Evolutionary conservation across 2,113 vertebrate species (phyloP).

Genomic region (Symphodus melops): DNA sequence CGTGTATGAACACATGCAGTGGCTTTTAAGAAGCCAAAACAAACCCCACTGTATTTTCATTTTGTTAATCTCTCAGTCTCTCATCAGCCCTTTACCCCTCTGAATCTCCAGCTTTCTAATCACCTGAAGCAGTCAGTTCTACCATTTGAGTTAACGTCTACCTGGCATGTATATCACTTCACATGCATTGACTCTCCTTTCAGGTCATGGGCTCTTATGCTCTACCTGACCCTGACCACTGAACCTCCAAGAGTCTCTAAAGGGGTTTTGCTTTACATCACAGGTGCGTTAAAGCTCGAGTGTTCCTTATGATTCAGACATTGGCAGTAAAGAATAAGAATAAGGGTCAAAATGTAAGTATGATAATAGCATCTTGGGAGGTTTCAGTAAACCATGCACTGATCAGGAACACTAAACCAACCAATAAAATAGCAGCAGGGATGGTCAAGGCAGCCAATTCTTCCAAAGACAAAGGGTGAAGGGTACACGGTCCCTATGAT

Average conservation of each 20-base stretch:
- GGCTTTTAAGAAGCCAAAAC: background rate
- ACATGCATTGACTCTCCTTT: background rate
- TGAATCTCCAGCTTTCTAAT: background rate
- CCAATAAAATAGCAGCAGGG: constrained; percentile 37
- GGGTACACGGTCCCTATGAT: constrained; percentile 31
- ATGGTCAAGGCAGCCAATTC: constrained; percentile 30
- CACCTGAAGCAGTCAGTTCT: background rate
- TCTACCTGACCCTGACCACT: background rate
- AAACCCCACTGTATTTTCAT: background rate
- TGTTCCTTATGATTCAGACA: background rate
- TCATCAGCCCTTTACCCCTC: background rate
- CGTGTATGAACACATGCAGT: background rate
- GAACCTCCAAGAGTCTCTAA: background rate
- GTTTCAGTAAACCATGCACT: constrained; percentile 6
- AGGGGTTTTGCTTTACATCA: too few relatives aligned
- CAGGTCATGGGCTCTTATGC: constrained; percentile 4
- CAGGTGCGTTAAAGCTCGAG: too few relatives aligned
- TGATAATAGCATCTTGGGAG: background rate
- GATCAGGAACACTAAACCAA: constrained; percentile 29
- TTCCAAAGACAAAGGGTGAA: constrained; percentile 38
- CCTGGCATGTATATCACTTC: background rate
- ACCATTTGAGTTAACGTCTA: background rate
- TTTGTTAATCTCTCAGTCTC: background rate
- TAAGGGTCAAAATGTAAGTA: background rate
- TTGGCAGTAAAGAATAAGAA: background rate